Evolutionary conservation across 2,888 invertebrate species (phyloP).

Genomic region (Agonum fuliginosum): DNA sequence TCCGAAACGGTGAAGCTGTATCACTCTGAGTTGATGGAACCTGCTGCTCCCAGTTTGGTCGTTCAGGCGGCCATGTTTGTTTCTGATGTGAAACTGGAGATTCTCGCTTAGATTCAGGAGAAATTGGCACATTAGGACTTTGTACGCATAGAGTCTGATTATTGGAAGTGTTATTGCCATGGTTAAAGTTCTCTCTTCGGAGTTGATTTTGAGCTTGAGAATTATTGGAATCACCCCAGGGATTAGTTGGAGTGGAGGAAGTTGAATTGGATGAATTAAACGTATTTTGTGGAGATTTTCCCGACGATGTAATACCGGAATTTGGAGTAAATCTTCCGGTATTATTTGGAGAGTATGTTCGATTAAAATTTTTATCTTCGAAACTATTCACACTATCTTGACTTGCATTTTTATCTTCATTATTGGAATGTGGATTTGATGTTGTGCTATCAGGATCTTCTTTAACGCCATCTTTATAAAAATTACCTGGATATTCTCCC

Average conservation of each 20-base stretch:
- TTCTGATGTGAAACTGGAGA: slow-evolving; percentile 62
- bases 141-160: slow-evolving; percentile 37
- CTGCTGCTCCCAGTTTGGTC: slow-evolving; percentile 50
- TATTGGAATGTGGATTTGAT: slow-evolving; percentile 65
- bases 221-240: slow-evolving; percentile 66
- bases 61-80: slow-evolving; percentile 39
- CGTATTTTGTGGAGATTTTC: slow-evolving; percentile 66
- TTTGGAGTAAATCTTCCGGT: slow-evolving; percentile 44
- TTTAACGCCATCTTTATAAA: slow-evolving; percentile 75
- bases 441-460: slow-evolving; percentile 87
- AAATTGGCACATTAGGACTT: slow-evolving; percentile 50
- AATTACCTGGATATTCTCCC: slow-evolving; percentile 60
- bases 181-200: slow-evolving; percentile 12
- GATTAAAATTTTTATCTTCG: slow-evolving; percentile 49
- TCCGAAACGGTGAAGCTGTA: slow-evolving; percentile 76
- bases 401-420: slow-evolving; percentile 48
- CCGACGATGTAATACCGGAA: slow-evolving; percentile 36
- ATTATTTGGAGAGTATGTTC: slow-evolving; percentile 45
- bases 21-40: slow-evolving; percentile 70
- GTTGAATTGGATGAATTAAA: slow-evolving; percentile 66
- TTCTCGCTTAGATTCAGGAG: slow-evolving; percentile 51
- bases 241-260: slow-evolving; percentile 61
- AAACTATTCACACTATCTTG: slow-evolving; percentile 35
- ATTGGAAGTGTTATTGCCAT: background rate
- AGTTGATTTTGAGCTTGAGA: slow-evolving; percentile 56